phyloP scores from a whole-genome alignment of 2,888 invertebrate species.

The Lutraria lutraria region DNA sequence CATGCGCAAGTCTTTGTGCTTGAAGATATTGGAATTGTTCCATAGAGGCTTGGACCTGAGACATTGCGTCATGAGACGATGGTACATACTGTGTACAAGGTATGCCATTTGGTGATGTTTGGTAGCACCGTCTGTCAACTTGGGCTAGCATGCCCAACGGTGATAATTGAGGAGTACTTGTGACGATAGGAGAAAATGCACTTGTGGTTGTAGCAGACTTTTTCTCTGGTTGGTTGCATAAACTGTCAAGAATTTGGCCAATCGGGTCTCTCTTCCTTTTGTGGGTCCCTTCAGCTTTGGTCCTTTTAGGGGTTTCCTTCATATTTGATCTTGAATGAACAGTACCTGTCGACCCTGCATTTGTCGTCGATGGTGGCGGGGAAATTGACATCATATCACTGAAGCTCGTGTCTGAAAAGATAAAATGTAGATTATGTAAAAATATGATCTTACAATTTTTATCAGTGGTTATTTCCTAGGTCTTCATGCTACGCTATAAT shows the following conservation, averaged over 20 bases:
- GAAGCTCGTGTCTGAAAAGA: background rate
- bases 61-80: background rate
- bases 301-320: slow-evolving; percentile 39
- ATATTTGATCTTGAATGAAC: background rate
- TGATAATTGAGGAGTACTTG: slow-evolving; percentile 61
- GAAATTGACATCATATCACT: background rate
- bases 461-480: too few relatives aligned
- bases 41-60: slow-evolving; percentile 39
- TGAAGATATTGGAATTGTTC: slow-evolving; percentile 59
- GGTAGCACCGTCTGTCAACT: slow-evolving; percentile 60
- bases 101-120: slow-evolving; percentile 56
- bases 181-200: slow-evolving; percentile 65
- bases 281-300: background rate
- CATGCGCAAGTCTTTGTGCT: slow-evolving; percentile 59
- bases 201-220: slow-evolving; percentile 38
- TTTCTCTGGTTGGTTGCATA: slow-evolving; percentile 61
- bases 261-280: slow-evolving; percentile 69
- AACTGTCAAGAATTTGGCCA: slow-evolving; percentile 71
- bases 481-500: too few relatives aligned
- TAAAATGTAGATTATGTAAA: background rate
- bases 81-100: slow-evolving; percentile 20
- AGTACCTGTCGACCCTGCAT: background rate
- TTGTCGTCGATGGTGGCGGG: slow-evolving; percentile 51
- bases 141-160: slow-evolving; percentile 61
- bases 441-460: too few relatives aligned